Evolutionary conservation across 1,140 invertebrate genomes (phyloP), one percentile per base, ranked within the genome.

Genomic region (Neoseiulus cucumeris): DNA sequence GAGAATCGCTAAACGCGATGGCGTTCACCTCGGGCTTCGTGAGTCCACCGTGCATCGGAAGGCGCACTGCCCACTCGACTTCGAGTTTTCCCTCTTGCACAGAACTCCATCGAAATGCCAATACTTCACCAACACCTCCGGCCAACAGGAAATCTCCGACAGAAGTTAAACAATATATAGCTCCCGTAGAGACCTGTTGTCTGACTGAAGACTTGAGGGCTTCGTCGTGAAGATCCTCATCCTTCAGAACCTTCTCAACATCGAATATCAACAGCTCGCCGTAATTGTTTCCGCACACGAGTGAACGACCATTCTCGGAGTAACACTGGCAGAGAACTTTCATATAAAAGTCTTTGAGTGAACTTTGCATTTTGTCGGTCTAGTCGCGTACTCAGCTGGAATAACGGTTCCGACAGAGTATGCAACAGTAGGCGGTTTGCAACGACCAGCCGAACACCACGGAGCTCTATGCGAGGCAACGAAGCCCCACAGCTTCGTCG

Each of bases 321-420:
- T 59, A 59, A 33, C 51, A 59, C 51, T 59, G 51, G 22, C 51
- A 59, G 25, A 59, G 51, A 1, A 59, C 51, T 20, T 59, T 59
- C 51, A 59, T 59, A 9, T 59, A 59, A 25, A 18, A 59, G 51
- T 59, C 51, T 33, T 20, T 59, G 25, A 59, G 51, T 12, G 25
- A 33, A 9, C 17, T 33, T 6, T 59, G 51, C 51, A 59, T 17
- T n/a, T 59, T 59, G 14, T 9, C 9, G 25, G 22, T 39, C 9
- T 9, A 6, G 4, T 39, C 9, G 33, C 33, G 33, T 39, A 39
- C 33, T 9, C 33, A 4, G 9, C 33, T 9, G 33, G n/a, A n/a
- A n/a, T n/a, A n/a, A 39, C 4, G 33, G 33, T 39, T 9, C 9
- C 33, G 33, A 39, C 9, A 39, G 33, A 9, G 33, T 39, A 9